phyloP scores from a whole-genome alignment of 1,140 invertebrate genomes.

The Latrodectus geometricus region DNA sequence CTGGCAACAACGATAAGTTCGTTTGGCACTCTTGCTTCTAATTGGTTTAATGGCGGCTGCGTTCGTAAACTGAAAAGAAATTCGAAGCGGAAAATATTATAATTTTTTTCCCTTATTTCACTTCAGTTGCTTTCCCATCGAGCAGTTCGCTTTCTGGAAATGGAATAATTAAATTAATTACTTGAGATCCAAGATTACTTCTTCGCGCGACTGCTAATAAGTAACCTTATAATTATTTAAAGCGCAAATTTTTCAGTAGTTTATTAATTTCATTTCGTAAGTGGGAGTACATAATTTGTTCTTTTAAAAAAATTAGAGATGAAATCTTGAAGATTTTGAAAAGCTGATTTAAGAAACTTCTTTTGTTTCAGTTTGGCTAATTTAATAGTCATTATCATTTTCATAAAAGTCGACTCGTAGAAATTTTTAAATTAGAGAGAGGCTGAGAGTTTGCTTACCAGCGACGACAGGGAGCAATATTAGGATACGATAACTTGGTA shows the following conservation, averaged over 20 bases:
- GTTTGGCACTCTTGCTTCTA: slow-evolving; percentile 48
- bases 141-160: slow-evolving; percentile 25
- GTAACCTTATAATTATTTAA: slow-evolving; percentile 27
- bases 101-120: background rate
- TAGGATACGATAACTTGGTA: no score
- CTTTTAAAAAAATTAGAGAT: no score
- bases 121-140: background rate
- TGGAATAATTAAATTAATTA: slow-evolving; percentile 60
- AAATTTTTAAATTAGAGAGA: no score
- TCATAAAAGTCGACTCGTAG: no score
- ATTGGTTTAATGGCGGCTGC: slow-evolving; percentile 58
- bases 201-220: slow-evolving; percentile 45
- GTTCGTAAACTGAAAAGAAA: slow-evolving; percentile 6
- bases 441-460: no score
- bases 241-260: slow-evolving; percentile 8
- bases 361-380: no score
- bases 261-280: no score
- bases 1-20: slow-evolving; percentile 59
- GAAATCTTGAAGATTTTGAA: no score
- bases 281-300: no score
- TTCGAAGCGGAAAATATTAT: slow-evolving; percentile 35
- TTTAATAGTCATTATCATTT: no score
- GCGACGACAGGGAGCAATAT: no score
- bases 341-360: no score
- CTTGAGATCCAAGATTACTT: slow-evolving; percentile 28